phyloP scores from a whole-genome alignment of 2,797 vertebrate species.

The Pseudotriccus pelzelni region DNA sequence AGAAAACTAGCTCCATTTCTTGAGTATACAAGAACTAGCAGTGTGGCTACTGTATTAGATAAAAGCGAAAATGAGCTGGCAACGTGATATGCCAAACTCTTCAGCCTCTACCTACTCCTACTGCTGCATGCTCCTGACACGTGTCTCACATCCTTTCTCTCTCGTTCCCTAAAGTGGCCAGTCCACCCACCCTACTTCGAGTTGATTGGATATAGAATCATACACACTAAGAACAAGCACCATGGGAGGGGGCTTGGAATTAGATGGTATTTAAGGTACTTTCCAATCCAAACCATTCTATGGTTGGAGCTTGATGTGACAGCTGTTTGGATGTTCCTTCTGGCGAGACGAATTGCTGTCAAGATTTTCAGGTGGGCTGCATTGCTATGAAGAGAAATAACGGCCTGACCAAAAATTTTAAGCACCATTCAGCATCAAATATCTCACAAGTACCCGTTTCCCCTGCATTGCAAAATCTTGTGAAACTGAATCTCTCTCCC shows the following conservation, averaged over 20 bases:
- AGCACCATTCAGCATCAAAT: background rate
- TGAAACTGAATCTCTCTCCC: background rate
- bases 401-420: background rate
- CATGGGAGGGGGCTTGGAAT: background rate
- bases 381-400: background rate
- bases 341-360: background rate
- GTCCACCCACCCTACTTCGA: background rate
- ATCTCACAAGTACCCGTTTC: background rate
- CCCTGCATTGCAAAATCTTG: background rate
- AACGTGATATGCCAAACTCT: rapidly evolving
- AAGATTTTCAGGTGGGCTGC: background rate
- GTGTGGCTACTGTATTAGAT: background rate
- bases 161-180: background rate
- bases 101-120: background rate
- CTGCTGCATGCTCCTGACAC: background rate
- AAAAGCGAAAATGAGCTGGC: background rate
- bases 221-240: background rate
- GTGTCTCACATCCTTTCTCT: background rate
- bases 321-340: background rate
- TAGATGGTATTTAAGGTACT: background rate
- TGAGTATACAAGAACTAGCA: background rate
- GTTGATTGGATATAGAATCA: background rate
- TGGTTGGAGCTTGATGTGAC: background rate
- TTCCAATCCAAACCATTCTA: background rate
- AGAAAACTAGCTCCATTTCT: background rate